Evolutionary conservation across 2,797 vertebrate species (phyloP), one percentile per base, ranked within the genome.

Genomic region (Balearica regulorum): DNA sequence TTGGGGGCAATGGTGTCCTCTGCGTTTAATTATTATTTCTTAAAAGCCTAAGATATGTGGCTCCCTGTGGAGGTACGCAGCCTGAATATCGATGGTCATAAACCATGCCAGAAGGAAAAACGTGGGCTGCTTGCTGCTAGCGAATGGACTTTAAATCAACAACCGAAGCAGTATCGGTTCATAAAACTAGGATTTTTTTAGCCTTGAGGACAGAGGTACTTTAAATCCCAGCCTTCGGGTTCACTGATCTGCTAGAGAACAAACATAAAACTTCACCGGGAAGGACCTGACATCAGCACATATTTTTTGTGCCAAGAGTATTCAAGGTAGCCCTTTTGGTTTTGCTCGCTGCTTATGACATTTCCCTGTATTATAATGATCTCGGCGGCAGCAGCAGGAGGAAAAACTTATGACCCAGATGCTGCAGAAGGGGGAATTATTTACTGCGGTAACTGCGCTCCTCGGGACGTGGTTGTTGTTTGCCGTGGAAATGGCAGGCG

Each of bases 141-240:
- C n/a, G 33, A 93, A 90, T 89, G 94, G 95, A 83, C 94, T 97
- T 97, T 96, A 97, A 97, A 97, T 97, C 96, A 97, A 95, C 95
- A 95, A 39, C 88, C 1, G 18, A 77, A 96, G 95, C 95, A 72
- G 87, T 72, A 72, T 76, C 35, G 88, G 92, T 96, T 96, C 96
- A 97, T 97, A 97, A 97, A 97, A 90, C 75, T 22, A 53, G 94
- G 83, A 73, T 57, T 85, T 89, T 95, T 97, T 97, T 89, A 94
- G 95, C 95, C 96, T 96, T 85, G 95, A 96, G 84, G 93, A 96
- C 92, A 95, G 89, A 94, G 87, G 89, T 86, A 76, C 93, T 95
- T 97, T 96, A 97, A 97, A 97, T 97, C 94, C 91, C 90, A 93
- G 87, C 79, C 95, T 93, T 91, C 1, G 1, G 83, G 90, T 97